Conservation (phyloP, 2,113 vertebrate genomes). For the Notechis scutatus region DNA sequence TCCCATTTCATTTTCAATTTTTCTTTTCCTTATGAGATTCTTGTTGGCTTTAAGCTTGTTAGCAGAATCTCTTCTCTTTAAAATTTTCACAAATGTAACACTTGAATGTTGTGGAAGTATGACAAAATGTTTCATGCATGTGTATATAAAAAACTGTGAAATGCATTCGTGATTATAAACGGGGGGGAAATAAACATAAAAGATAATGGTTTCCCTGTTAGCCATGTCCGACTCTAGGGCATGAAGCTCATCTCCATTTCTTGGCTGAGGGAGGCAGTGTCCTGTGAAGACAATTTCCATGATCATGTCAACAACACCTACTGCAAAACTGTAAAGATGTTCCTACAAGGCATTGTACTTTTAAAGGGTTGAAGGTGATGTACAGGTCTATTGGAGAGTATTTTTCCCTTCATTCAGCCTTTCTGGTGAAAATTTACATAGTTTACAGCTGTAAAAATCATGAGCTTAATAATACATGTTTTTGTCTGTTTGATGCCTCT, state of each 20-base stretch:
- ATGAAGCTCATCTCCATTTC: no score
- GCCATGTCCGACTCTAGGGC: no score
- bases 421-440: not conserved
- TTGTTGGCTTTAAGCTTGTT: not conserved
- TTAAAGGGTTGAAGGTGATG: not conserved
- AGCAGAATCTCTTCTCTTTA: not conserved
- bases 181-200: not conserved
- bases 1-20: not conserved
- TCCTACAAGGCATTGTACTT: not conserved
- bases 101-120: not conserved
- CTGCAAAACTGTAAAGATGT: not conserved
- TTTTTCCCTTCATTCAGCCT: not conserved
- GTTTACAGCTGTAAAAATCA: not conserved
- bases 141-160: not conserved
- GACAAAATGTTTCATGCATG: not conserved
- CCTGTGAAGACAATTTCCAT: not conserved
- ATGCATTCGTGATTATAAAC: not conserved
- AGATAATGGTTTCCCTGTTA: no score
- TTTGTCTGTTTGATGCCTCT: not conserved
- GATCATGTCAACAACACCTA: not conserved
- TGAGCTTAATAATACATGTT: not conserved
- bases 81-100: not conserved
- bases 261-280: not conserved
- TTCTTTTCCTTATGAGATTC: not conserved
- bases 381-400: not conserved